Evolutionary conservation across 2,888 invertebrate genomes (phyloP).

Genomic region (Tricholauxania praeusta): DNA sequence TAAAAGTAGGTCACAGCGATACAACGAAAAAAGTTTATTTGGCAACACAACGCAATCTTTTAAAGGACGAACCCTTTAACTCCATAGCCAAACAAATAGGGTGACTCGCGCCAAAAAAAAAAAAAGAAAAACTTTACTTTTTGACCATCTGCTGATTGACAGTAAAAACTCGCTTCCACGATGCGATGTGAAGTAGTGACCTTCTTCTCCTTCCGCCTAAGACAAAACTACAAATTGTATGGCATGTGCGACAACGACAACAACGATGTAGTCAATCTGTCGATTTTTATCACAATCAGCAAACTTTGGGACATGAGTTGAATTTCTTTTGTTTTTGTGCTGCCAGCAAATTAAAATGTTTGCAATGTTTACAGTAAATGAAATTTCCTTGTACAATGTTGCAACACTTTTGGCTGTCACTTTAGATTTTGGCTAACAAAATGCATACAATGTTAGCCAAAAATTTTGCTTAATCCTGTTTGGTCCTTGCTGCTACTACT

Average conservation of each 20-base stretch:
- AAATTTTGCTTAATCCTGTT: too few species aligned
- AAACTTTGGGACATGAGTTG: conserved; percentile 10
- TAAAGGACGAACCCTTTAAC: not conserved
- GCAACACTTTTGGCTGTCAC: conserved; percentile 3
- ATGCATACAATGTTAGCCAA: not conserved
- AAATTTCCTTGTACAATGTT: too few species aligned
- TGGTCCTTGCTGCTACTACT: too few species aligned
- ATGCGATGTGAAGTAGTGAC: too few species aligned
- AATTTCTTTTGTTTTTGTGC: not conserved
- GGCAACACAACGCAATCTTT: not conserved
- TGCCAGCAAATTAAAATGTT: conserved; percentile 10
- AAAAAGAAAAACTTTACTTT: not conserved
- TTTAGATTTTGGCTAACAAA: conserved; percentile 6
- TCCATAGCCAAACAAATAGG: not conserved
- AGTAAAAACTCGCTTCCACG: not conserved
- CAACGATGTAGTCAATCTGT: not conserved
- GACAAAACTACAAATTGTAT: not conserved
- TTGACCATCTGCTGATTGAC: conserved; percentile 17
- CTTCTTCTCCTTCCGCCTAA: too few species aligned
- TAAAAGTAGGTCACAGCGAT: conserved; percentile 14
- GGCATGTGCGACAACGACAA: not conserved
- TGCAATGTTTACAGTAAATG: conserved; percentile 2
- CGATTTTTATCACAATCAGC: conserved; percentile 22
- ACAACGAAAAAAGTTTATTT: not conserved
- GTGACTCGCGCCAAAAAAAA: conserved; percentile 14